Conservation (phyloP, 2,888 invertebrate species). For the Zaprionus bogoriensis region DNA sequence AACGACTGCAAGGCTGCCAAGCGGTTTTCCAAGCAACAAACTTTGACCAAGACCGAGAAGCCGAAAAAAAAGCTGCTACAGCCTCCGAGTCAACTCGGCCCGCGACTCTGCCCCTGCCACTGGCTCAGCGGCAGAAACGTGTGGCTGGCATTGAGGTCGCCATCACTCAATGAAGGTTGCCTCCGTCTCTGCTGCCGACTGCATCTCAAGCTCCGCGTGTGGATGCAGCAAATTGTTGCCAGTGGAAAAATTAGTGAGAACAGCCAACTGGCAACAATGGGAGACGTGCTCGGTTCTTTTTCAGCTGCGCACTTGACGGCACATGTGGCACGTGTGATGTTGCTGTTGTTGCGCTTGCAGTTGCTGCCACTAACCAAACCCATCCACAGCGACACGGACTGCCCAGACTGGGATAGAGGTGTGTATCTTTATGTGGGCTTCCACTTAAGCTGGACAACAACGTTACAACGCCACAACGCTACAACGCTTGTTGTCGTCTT, state of each 20-base stretch:
- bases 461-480: too few species aligned
- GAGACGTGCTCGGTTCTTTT: conserved; percentile 44
- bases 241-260: conserved; percentile 48
- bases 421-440: conserved; percentile 22
- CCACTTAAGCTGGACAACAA: conserved; percentile 33
- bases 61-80: conserved; percentile 51
- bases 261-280: conserved; percentile 50
- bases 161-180: conserved; percentile 64
- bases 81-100: not conserved
- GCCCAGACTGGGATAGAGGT: conserved; percentile 29
- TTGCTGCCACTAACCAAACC: conserved; percentile 28
- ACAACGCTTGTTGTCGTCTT: conserved; percentile 13
- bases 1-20: conserved; percentile 38
- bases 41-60: conserved; percentile 74
- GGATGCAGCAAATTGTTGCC: conserved; percentile 72
- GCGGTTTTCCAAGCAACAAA: conserved; percentile 48
- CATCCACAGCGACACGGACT: conserved; percentile 31
- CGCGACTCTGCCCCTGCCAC: not conserved
- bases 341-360: conserved; percentile 22
- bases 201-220: conserved; percentile 37
- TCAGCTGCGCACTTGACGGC: conserved; percentile 71
- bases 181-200: conserved; percentile 25
- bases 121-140: conserved; percentile 55
- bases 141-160: conserved; percentile 73
- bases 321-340: conserved; percentile 75